Evolutionary conservation across 2,888 invertebrate species (phyloP).

Genomic region (Drosophila colorata): DNA sequence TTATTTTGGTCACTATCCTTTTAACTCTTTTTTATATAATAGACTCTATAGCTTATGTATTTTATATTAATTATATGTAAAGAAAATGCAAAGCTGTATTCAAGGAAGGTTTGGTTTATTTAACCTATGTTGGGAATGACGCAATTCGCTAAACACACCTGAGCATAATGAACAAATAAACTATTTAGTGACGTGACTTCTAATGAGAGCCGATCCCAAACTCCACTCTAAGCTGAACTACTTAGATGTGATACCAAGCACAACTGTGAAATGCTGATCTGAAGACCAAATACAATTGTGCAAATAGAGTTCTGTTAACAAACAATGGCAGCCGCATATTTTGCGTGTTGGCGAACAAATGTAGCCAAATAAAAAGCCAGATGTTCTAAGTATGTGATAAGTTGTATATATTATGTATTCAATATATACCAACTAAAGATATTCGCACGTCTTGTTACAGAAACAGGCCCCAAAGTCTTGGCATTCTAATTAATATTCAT

Average conservation of each 20-base stretch:
- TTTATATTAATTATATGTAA: too few species aligned
- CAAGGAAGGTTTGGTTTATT: too few species aligned
- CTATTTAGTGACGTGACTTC: conserved; percentile 48
- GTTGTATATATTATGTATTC: neutral
- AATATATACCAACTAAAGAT: conserved; percentile 8
- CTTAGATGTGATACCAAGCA: conserved; percentile 18
- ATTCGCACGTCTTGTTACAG: conserved; percentile 32
- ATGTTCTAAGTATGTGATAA: conserved; percentile 13
- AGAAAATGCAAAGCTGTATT: too few species aligned
- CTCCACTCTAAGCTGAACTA: conserved; percentile 15
- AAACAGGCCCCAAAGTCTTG: conserved; percentile 10
- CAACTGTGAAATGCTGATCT: conserved; percentile 25
- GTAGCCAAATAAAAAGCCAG: conserved; percentile 39
- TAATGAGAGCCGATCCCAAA: conserved; percentile 14
- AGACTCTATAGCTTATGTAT: too few species aligned
- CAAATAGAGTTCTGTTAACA: conserved; percentile 54
- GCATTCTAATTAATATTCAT: conserved; percentile 68
- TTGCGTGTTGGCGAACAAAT: conserved; percentile 33
- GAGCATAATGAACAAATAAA: conserved; percentile 37
- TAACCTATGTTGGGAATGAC: conserved; percentile 45
- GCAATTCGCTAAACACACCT: conserved; percentile 45
- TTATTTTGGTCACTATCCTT: too few species aligned
- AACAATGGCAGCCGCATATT: conserved; percentile 29
- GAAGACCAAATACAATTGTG: conserved; percentile 64
- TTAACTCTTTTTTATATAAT: too few species aligned